Evolutionary conservation across 2,113 vertebrate genomes (phyloP).

Genomic region (Smithornis capensis): DNA sequence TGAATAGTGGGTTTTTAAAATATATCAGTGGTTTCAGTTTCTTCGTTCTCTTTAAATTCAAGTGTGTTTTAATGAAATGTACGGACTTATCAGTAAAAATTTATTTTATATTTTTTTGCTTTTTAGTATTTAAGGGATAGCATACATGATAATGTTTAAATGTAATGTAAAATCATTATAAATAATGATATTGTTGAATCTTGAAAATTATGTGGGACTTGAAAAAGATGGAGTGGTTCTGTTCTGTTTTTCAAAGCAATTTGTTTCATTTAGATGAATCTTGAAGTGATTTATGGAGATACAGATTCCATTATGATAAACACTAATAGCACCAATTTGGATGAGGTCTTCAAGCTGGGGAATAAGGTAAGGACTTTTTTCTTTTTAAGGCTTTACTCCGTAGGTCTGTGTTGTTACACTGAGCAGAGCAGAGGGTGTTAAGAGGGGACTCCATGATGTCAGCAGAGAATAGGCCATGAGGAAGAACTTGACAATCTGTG

Average conservation of each 20-base stretch:
- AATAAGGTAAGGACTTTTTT: slow-evolving; percentile 83
- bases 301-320: slow-evolving; percentile 99
- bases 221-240: background rate
- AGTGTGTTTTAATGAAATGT: background rate
- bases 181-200: background rate
- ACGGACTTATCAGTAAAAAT: background rate
- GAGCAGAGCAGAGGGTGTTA: background rate
- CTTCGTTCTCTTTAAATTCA: background rate
- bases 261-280: slow-evolving; percentile 87
- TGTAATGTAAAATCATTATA: too few species aligned
- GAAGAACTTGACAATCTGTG: background rate
- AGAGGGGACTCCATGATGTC: background rate
- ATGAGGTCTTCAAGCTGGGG: slow-evolving; percentile 94
- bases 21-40: background rate
- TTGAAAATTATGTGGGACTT: background rate
- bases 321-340: slow-evolving; percentile 90
- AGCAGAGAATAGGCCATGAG: background rate
- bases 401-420: background rate
- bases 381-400: background rate
- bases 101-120: background rate
- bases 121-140: background rate
- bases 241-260: slow-evolving; percentile 10
- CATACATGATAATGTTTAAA: too few species aligned
- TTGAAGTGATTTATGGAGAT: slow-evolving; percentile 98
- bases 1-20: background rate